These are phyloP conservation scores for Baronia brevicornis DNA, from an alignment of 2,888 invertebrate species.

Conservation along the genomic window DNA sequence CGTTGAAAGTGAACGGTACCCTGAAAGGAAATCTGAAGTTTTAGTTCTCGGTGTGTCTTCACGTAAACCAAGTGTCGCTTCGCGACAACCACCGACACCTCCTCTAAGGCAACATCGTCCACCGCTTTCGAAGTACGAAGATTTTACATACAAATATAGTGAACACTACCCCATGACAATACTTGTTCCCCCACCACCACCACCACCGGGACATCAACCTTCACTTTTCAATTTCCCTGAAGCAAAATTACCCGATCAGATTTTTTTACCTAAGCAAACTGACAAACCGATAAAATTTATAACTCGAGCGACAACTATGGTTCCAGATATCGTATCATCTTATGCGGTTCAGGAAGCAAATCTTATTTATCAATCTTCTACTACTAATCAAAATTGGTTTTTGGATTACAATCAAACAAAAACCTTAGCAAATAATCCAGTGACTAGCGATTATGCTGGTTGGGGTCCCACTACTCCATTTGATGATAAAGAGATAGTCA, in stretches of 20 bases:
- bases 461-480: constrained; percentile 68
- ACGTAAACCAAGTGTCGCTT: constrained; percentile 77
- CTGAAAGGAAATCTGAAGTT: constrained; percentile 80
- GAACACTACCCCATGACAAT: constrained; percentile 79
- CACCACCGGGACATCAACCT: constrained; percentile 57
- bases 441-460: constrained; percentile 66
- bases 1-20: constrained; percentile 67
- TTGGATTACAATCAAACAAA: constrained; percentile 43
- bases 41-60: constrained; percentile 81
- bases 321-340: constrained; percentile 40
- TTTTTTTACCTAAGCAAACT: constrained; percentile 30
- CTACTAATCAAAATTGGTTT: constrained; percentile 65
- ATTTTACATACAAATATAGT: constrained; percentile 65
- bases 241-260: constrained; percentile 32
- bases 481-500: constrained; percentile 37
- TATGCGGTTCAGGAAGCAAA: constrained; percentile 78
- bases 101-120: constrained; percentile 35
- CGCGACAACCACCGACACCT: constrained; percentile 55
- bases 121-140: constrained; percentile 58
- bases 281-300: constrained; percentile 26
- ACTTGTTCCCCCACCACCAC: constrained; percentile 81
- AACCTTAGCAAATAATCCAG: constrained; percentile 35
- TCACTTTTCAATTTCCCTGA: constrained; percentile 45
- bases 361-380: constrained; percentile 79
- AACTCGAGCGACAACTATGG: constrained; percentile 35